These are phyloP conservation scores for Alligator mississippiensis DNA, from an alignment of 2,113 vertebrate species.

Conservation along the genomic window DNA sequence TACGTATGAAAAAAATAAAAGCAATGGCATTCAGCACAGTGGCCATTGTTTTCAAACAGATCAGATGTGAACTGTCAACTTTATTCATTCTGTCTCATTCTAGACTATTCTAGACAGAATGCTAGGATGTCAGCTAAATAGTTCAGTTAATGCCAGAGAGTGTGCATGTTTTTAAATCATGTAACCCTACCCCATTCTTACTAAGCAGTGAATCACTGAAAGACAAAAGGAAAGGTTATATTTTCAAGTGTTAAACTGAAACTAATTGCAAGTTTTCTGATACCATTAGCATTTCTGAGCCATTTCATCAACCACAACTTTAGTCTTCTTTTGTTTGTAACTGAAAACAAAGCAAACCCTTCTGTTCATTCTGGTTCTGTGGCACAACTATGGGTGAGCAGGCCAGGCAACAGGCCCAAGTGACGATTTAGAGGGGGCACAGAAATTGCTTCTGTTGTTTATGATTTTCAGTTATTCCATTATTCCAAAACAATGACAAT, in stretches of 20 bases:
- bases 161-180: neutral
- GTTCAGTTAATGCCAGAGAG: neutral
- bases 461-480: neutral
- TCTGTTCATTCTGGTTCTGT: neutral
- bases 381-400: too few relatives aligned
- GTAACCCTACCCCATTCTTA: neutral
- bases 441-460: neutral
- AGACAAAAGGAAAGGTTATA: too few relatives aligned
- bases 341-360: neutral
- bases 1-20: neutral
- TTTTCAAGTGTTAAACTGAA: too few relatives aligned
- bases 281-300: neutral
- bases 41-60: neutral
- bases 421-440: too few relatives aligned
- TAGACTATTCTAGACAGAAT: neutral
- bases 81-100: neutral
- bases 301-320: neutral
- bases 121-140: neutral
- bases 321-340: neutral
- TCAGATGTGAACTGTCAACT: neutral
- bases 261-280: too few relatives aligned
- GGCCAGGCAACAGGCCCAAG: too few relatives aligned
- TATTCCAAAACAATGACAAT: neutral
- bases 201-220: neutral
- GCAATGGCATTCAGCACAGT: neutral